A percentile compares a stretch with the other conserved stretches of the same genome.
Conservation (phyloP, 2,888 invertebrate species). For the Poecilus cupreus region DNA sequence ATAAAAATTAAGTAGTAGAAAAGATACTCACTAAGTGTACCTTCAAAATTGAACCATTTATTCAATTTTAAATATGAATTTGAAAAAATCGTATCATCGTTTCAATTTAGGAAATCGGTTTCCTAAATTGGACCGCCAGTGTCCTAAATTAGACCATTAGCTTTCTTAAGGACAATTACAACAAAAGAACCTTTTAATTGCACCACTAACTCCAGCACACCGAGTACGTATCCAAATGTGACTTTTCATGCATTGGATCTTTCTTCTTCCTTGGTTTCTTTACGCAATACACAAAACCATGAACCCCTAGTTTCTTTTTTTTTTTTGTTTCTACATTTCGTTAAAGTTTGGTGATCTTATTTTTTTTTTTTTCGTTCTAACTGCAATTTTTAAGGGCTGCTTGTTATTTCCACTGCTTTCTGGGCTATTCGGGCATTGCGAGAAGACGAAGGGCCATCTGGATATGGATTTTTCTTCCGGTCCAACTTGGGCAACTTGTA, state of each 20-base stretch:
- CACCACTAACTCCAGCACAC: conserved; percentile 53
- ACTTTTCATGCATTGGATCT: conserved; percentile 57
- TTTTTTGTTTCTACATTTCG: no score
- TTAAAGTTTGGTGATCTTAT: conserved; percentile 7
- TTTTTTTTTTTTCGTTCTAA: neutral
- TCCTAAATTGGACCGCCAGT: conserved; percentile 56
- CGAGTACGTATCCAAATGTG: conserved; percentile 51
- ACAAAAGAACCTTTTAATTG: conserved; percentile 51
- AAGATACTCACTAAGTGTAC: conserved; percentile 54
- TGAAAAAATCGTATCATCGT: conserved; percentile 51
- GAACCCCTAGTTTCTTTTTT: conserved; percentile 8
- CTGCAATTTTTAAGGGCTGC: conserved; percentile 47
- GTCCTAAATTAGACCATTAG: conserved; percentile 53
- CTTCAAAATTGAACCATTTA: conserved; percentile 56
- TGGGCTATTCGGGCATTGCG: conserved; percentile 44
- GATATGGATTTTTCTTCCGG: neutral
- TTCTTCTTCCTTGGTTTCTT: conserved; percentile 46
- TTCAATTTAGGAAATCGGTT: conserved; percentile 57
- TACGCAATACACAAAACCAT: conserved; percentile 32
- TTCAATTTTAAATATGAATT: conserved; percentile 57
- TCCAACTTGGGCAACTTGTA: no score
- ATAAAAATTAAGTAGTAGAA: no score
- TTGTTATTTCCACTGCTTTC: conserved; percentile 54
- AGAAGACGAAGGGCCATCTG: conserved; percentile 14
- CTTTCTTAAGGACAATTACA: conserved; percentile 56